Evolutionary conservation across 2,888 invertebrate species (phyloP).

Genomic region (Megastigmus dorsalis): DNA sequence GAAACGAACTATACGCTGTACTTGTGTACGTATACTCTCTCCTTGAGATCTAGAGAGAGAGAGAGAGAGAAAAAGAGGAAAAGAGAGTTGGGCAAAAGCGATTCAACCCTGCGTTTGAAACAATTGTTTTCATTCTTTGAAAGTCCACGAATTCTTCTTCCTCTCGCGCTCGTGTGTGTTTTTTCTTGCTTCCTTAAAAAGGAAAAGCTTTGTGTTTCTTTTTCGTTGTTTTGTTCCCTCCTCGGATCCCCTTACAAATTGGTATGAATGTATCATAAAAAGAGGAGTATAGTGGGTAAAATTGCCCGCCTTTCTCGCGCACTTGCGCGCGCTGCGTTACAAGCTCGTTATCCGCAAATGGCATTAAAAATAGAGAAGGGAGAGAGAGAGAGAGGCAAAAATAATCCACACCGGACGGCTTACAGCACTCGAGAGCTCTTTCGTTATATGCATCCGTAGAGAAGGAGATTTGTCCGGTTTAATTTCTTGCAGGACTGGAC

Average conservation of each 20-base stretch:
- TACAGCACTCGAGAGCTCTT: background rate
- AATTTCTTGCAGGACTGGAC: conserved; percentile 46
- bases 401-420: conserved; percentile 8
- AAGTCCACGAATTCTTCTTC: too few relatives aligned
- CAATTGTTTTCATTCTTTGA: too few relatives aligned
- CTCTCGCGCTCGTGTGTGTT: too few relatives aligned
- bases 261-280: background rate
- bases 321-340: background rate
- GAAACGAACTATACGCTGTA: too few relatives aligned
- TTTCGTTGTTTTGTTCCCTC: background rate
- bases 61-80: too few relatives aligned
- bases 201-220: too few relatives aligned
- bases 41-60: too few relatives aligned
- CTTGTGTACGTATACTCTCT: too few relatives aligned
- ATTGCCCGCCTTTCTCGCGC: background rate
- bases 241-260: background rate
- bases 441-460: background rate
- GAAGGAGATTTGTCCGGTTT: conserved; percentile 49
- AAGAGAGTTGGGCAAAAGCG: too few relatives aligned
- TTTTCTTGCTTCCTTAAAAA: too few relatives aligned
- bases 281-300: background rate
- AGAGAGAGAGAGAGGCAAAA: background rate
- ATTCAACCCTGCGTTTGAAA: too few relatives aligned
- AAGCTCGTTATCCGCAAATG: conserved; percentile 45
- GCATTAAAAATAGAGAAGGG: conserved; percentile 15